These are phyloP conservation scores for Genyomyrus donnyi DNA, from an alignment of 2,113 vertebrate species.

Conservation along the genomic window DNA sequence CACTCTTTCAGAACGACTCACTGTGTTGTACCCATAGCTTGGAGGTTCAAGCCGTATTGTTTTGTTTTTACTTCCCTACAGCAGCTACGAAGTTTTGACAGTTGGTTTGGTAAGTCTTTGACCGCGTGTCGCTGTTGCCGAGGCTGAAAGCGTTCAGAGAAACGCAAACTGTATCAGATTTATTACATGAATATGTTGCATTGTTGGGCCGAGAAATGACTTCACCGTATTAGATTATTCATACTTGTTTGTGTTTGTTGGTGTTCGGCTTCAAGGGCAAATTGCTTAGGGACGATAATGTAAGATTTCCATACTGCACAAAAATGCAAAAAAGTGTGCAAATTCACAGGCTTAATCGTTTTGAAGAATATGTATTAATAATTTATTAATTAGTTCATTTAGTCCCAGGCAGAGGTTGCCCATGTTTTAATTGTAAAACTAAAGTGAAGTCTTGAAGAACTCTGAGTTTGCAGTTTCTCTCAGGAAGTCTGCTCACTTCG, in stretches of 20 bases:
- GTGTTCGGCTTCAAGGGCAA: neutral
- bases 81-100: neutral
- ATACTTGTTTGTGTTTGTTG: neutral
- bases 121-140: neutral
- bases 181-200: neutral
- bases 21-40: neutral
- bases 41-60: neutral
- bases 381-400: neutral
- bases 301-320: neutral
- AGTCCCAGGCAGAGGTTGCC: neutral
- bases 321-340: neutral
- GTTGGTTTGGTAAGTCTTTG: neutral
- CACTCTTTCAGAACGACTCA: neutral
- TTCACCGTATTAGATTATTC: neutral
- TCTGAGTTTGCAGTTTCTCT: neutral
- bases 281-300: neutral
- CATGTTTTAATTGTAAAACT: neutral
- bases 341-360: neutral
- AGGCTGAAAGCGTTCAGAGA: neutral
- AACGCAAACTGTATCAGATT: neutral
- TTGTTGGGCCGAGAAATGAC: neutral
- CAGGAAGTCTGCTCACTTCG: neutral
- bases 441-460: neutral
- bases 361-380: neutral
- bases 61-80: neutral